Evolutionary conservation across 2,888 invertebrate species (phyloP).

Genomic region (Cryptus viduatorius): DNA sequence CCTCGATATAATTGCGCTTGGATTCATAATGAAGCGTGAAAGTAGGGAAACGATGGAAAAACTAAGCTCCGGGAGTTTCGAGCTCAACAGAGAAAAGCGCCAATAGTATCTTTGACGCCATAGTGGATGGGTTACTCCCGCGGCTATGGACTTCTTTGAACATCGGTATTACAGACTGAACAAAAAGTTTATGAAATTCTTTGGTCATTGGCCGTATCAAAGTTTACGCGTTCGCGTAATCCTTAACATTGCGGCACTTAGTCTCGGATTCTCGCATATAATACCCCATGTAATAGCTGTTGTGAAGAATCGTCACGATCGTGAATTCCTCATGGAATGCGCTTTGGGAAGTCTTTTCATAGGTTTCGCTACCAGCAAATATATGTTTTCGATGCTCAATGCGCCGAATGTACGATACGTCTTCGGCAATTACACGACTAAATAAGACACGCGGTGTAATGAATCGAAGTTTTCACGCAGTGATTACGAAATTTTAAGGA

Average conservation of each 20-base stretch:
- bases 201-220: conserved; percentile 52
- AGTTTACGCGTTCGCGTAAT: not conserved
- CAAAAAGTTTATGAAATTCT: conserved; percentile 25
- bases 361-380: not conserved
- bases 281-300: not conserved
- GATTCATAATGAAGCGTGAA: not conserved
- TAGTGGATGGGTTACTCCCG: not conserved
- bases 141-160: conserved; percentile 33
- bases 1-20: not conserved
- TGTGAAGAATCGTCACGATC: not conserved
- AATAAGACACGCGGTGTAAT: not conserved
- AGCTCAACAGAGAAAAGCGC: not conserved
- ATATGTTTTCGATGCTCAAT: not conserved
- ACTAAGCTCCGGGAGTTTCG: not conserved
- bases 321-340: not conserved
- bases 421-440: too few relatives aligned
- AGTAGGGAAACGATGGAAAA: not conserved
- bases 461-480: not conserved
- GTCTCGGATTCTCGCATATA: not conserved
- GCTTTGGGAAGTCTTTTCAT: not conserved
- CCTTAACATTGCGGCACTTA: not conserved
- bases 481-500: too few relatives aligned
- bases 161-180: conserved; percentile 39
- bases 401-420: not conserved
- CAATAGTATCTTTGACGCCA: not conserved